These are phyloP conservation scores for Ormyrus pomaceus DNA, from an alignment of 2,888 invertebrate species.

Conservation along the genomic window DNA sequence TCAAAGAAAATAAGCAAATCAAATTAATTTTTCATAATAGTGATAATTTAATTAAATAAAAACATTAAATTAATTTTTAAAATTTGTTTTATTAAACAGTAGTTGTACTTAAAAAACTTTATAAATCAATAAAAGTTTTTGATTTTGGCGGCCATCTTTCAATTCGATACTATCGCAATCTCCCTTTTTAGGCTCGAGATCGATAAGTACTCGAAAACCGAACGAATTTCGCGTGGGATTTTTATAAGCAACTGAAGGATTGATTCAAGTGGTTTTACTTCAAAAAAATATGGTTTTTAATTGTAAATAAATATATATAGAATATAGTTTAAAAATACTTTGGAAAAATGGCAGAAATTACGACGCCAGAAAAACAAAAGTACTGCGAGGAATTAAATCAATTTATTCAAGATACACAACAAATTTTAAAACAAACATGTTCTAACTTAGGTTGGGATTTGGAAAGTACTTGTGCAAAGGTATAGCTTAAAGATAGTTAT, in stretches of 20 bases:
- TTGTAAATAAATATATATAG: not conserved
- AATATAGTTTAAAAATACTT: not conserved
- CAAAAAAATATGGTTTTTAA: not conserved
- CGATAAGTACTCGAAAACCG: too few species aligned
- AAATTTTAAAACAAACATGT: conserved; percentile 59
- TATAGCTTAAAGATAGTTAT: conserved; percentile 40
- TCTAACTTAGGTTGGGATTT: conserved; percentile 62
- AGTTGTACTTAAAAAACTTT: not conserved
- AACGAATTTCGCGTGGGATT: too few species aligned
- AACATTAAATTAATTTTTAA: not conserved
- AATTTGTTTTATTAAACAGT: not conserved
- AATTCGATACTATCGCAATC: too few species aligned
- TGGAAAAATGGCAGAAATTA: not conserved
- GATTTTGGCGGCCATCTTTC: too few species aligned
- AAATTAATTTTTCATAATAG: too few species aligned
- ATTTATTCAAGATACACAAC: conserved; percentile 59
- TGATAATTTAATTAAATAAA: not conserved
- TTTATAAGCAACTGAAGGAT: conserved; percentile 71
- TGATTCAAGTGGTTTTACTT: not conserved
- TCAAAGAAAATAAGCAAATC: too few species aligned
- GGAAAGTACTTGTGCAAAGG: conserved; percentile 60
- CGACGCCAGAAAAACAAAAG: conserved; percentile 32
- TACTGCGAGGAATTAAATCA: conserved; percentile 59
- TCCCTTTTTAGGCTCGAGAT: too few species aligned
- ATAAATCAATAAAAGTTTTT: not conserved